Evolutionary conservation across 2,797 vertebrate species (phyloP), one percentile per base, ranked within the genome.

Genomic region (Sebastiscus tertius): DNA sequence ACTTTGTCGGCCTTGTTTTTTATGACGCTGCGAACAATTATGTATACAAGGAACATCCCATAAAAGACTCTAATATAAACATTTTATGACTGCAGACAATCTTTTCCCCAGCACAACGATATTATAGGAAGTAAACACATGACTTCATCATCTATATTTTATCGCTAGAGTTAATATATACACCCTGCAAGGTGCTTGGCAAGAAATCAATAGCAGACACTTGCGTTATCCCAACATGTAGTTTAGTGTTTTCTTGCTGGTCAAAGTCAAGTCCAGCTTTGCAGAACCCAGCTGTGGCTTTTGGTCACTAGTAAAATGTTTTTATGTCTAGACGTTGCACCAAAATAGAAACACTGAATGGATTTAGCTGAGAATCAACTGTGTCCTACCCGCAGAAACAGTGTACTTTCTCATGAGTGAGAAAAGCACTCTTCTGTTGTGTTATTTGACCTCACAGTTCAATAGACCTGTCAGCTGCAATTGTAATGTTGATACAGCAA

Each of bases 1-100:
- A 93, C 88, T 94, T 94, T 94, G 92, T 92, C 85, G 72, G 91
- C 74, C 76, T 88, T 84, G 84, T 89, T 92, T 93, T 94, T 94
- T 92, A 94, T 92, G 82, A 91, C 39, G 62, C 93, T 93, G 91
- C 67, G 72, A 94, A 94, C 94, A 94, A 93, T 96, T 94, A 94
- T 93, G 85, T 88, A 93, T 92, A 93, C 93, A 90, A 93, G 89
- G 90, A 92, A 88, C 89, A 88, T 92, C 82, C 87, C 79, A 92
- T 96, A 96, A 96, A 96, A 95, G 63, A 86, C 87, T 77, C 91
- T 87, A 88, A 95, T 94, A 93, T 95, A 95, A 95, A 92, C 85
- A 65, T 92, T 96, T 96, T 93, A 95, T 90, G 87, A 82, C 76
- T 42, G 74, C 86, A 94, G 89, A 91, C 88, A 86, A 92, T 92